Evolutionary conservation across 92 coral and sea anemone species (phyloP).

Genomic region (Montipora capitata): DNA sequence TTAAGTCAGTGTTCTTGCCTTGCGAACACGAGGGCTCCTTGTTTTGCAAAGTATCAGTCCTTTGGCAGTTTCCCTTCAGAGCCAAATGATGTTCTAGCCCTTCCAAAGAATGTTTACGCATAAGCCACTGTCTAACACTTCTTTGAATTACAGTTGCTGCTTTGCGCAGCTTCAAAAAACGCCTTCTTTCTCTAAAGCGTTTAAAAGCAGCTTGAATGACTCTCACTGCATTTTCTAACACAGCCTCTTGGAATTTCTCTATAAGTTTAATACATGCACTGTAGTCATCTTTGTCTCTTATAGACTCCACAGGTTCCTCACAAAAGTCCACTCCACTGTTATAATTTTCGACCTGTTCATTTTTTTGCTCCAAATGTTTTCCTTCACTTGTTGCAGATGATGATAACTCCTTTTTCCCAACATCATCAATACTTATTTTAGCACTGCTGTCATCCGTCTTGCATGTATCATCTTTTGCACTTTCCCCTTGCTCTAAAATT

Average conservation of each 20-base stretch:
- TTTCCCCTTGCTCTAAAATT: slow-evolving; percentile 87
- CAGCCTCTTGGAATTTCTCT: slow-evolving; percentile 93
- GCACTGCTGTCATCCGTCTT: slow-evolving; percentile 22
- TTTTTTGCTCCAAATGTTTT: background rate
- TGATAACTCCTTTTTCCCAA: background rate
- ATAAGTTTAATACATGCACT: slow-evolving; percentile 90
- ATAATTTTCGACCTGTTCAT: background rate
- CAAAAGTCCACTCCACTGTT: background rate
- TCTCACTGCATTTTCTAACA: slow-evolving; percentile 90
- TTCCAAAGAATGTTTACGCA: slow-evolving; percentile 43
- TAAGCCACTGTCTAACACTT: slow-evolving; percentile 83
- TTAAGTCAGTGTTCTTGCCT: background rate
- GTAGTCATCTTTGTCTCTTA: slow-evolving; percentile 70
- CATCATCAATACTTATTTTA: background rate
- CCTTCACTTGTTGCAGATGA: background rate
- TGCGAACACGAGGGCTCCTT: background rate
- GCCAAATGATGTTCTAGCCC: slow-evolving; percentile 6
- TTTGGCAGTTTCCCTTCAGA: background rate
- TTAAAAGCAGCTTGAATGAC: slow-evolving; percentile 91
- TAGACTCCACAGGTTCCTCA: background rate
- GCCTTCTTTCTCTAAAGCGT: slow-evolving; percentile 83
- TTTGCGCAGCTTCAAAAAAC: slow-evolving; percentile 79
- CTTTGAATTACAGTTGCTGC: slow-evolving; percentile 90
- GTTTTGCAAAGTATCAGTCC: background rate
- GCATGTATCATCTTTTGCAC: slow-evolving; percentile 66